These are phyloP conservation scores for Torymus texanus DNA, from an alignment of 2,888 invertebrate genomes.

Conservation along the genomic window DNA sequence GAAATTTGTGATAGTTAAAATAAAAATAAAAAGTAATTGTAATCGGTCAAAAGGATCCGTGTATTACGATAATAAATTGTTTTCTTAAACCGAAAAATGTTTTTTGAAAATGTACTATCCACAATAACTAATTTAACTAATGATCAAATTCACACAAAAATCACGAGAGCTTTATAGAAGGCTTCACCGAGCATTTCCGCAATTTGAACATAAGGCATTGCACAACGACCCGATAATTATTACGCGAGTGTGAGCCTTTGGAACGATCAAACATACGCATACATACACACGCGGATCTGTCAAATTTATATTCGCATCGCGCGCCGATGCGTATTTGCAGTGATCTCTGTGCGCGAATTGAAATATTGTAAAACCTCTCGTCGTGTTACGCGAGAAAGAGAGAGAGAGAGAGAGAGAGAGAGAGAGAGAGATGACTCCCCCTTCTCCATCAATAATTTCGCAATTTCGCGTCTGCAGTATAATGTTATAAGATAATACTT, in stretches of 20 bases:
- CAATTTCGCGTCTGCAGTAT: constrained; percentile 4
- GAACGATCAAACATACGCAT: background rate
- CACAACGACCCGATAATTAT: constrained; percentile 4
- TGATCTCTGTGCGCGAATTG: constrained; percentile 19
- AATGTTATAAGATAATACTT: background rate
- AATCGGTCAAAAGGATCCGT: no score
- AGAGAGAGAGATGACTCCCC: no score
- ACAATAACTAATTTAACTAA: no score
- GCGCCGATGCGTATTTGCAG: background rate
- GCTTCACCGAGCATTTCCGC: constrained; percentile 7
- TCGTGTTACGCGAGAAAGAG: background rate
- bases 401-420: no score
- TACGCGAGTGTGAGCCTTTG: constrained; percentile 7
- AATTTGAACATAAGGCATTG: background rate
- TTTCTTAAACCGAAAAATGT: no score
- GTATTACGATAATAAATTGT: no score
- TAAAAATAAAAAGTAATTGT: no score
- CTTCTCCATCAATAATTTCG: background rate
- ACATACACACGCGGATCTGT: background rate
- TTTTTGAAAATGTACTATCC: no score
- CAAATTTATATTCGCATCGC: constrained; percentile 18
- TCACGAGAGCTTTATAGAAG: no score
- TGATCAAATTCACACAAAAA: no score
- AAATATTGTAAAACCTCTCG: constrained; percentile 17
- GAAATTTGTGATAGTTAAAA: no score